Evolutionary conservation across 2,113 vertebrate genomes (phyloP).

Genomic region (Mormoops blainvillei): DNA sequence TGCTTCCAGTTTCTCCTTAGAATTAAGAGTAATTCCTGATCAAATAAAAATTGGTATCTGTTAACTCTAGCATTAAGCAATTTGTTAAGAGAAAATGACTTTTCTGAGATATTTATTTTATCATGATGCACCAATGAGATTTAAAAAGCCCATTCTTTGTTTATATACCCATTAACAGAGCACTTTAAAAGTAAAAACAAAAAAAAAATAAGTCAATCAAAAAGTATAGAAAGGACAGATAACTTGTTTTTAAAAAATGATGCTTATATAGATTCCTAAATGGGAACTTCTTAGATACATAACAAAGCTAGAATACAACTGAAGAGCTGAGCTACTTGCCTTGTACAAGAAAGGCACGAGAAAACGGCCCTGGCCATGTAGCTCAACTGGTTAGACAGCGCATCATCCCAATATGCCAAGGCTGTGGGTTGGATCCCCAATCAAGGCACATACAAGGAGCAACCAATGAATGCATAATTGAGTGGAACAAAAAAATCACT

Average conservation of each 20-base stretch:
- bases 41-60: constrained; percentile 34
- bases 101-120: constrained; percentile 17
- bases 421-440: not conserved
- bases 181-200: not conserved
- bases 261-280: not conserved
- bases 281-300: not conserved
- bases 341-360: not conserved
- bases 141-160: constrained; percentile 4
- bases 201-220: not conserved
- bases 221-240: not conserved
- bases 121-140: not conserved
- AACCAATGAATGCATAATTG: not conserved
- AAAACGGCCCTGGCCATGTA: not conserved
- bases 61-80: constrained; percentile 26
- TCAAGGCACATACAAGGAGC: not conserved
- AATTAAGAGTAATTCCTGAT: constrained; percentile 70
- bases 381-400: not conserved
- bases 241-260: not conserved
- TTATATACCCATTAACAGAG: constrained; percentile 2
- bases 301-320: not conserved
- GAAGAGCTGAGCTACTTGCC: not conserved
- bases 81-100: constrained; percentile 1
- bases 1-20: constrained; percentile 72
- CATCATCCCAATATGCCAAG: not conserved
- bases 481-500: not conserved